These are phyloP conservation scores for Cynodonichthys magdalenae DNA, from an alignment of 2,797 vertebrate species.

Conservation along the genomic window DNA sequence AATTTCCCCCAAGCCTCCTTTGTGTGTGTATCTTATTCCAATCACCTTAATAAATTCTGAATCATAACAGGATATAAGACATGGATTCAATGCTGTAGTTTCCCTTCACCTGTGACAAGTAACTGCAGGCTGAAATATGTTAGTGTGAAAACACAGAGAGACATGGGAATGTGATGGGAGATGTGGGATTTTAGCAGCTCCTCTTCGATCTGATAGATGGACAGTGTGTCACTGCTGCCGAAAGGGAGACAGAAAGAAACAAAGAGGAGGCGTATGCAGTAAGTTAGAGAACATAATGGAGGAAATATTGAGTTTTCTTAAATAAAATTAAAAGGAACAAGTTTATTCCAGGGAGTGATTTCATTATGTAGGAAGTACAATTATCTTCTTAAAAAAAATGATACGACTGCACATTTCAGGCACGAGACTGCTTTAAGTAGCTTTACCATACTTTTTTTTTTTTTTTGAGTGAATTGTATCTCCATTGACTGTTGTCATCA, in stretches of 20 bases:
- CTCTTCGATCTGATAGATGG: slow-evolving; percentile 71
- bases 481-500: too few species aligned
- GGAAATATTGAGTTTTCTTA: background rate
- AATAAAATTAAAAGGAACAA: background rate
- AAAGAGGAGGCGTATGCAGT: background rate
- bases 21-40: slow-evolving; percentile 37
- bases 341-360: background rate
- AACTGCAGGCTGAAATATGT: slow-evolving; percentile 71
- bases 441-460: too few species aligned
- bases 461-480: too few species aligned
- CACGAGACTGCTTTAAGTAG: background rate
- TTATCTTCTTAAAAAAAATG: background rate
- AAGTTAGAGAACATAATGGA: background rate
- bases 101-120: slow-evolving; percentile 46
- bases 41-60: slow-evolving; percentile 56
- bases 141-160: slow-evolving; percentile 61
- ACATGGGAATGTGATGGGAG: slow-evolving; percentile 55
- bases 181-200: slow-evolving; percentile 64
- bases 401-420: background rate
- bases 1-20: slow-evolving; percentile 32
- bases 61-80: slow-evolving; percentile 34
- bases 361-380: background rate
- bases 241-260: slow-evolving; percentile 40
- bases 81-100: slow-evolving; percentile 11
- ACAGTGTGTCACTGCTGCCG: slow-evolving; percentile 44